phyloP scores from a whole-genome alignment of 2,888 invertebrate species.

The Notocelia uddmanniana region DNA sequence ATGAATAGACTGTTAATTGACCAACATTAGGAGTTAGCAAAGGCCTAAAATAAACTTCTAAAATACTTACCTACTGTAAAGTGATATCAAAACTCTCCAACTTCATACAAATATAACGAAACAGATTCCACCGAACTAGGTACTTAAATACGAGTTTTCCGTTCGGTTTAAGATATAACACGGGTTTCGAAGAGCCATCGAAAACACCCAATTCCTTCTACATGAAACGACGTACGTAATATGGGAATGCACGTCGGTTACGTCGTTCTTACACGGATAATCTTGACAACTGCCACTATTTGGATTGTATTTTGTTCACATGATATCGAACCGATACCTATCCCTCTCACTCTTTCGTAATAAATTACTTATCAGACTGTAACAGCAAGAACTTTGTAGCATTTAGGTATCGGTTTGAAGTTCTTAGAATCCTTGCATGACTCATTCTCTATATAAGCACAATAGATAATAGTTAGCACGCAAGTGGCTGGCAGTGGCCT shows the following conservation, averaged over 20 bases:
- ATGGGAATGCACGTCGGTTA: background rate
- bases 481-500: background rate
- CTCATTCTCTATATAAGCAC: constrained; percentile 1
- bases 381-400: background rate
- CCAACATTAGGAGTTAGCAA: background rate
- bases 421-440: constrained; percentile 15
- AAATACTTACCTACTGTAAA: no score
- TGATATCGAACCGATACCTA: background rate
- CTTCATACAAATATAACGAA: background rate
- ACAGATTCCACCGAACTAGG: constrained; percentile 11
- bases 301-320: background rate
- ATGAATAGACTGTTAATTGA: no score
- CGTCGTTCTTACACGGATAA: background rate
- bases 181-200: constrained; percentile 20
- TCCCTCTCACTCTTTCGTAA: constrained; percentile 12
- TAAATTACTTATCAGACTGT: background rate
- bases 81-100: no score
- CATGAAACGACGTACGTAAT: background rate
- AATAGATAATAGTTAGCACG: constrained; percentile 2
- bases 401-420: background rate
- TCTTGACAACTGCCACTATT: background rate
- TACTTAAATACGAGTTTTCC: constrained; percentile 18
- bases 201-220: background rate
- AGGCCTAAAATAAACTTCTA: no score
- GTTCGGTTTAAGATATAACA: constrained; percentile 33